Evolutionary conservation across 2,113 vertebrate genomes (phyloP), one percentile per base, ranked within the genome.

Genomic region (Alexandromys fortis): DNA sequence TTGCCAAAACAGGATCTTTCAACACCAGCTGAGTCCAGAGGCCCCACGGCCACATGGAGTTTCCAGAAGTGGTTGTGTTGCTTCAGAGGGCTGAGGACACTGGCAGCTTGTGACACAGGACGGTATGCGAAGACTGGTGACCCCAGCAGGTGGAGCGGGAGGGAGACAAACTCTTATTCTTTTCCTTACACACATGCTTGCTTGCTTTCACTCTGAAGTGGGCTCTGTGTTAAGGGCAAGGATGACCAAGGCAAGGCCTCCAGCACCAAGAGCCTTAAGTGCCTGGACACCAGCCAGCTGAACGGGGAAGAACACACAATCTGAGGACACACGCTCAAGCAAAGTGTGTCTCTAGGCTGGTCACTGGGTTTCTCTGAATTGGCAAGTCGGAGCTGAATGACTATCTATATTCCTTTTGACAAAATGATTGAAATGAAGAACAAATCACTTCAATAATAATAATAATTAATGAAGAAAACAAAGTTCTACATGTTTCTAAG

Each of bases 381-480:
- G 79, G 52, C 33, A 24, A 47, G 68, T 4, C 45, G 78, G 35
- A 13, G 6, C 2, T 13, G 47, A 13, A 17, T 45, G 76, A 73
- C 38, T 5, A 0, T 21, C 19, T 58, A 58, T 21, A 58, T 22
- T 78, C 45, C 82, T 88, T 85, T 17, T 14, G 47, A 70, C n/a
- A 86, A 24, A 28, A 89, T 55, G 30, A 88, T 67, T 30, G 68
- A 70, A 78, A 91, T 47, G 55, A 63, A 86, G 78, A 89, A 24
- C 33, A 76, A 96, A 58, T 92, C 87, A 72, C 24, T 67, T 55
- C 5, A 58, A 58, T 55, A 55, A 55, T 55, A 58, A 58, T 21
- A 58, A 58, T 58, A 19, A 58, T 58, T 76, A 75, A 7, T 65
- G 38, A 24, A 88, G 52, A 76, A 75, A 86, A 22, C 33, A 49